Percentiles rank a stretch among this genome's conserved stretches.
Conservation (phyloP, 2,113 vertebrate genomes). For the Tautogolabrus adspersus region DNA sequence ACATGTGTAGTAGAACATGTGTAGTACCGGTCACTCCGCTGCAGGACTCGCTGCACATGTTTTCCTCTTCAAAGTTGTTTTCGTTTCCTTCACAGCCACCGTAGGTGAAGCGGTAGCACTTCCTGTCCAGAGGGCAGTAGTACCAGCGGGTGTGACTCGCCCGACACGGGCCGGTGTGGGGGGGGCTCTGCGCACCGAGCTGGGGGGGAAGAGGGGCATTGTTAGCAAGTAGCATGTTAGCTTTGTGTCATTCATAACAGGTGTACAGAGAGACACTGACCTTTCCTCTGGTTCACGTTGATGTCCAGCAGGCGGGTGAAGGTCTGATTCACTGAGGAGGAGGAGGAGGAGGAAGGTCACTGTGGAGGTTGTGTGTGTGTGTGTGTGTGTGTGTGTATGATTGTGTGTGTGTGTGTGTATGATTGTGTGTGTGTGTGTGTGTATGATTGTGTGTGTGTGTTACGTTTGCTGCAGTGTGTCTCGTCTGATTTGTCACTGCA, state of each 20-base stretch:
- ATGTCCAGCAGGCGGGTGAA: conserved; percentile 71
- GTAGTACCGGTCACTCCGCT: conserved; percentile 82
- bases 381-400: not conserved
- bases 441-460: conserved; percentile 13
- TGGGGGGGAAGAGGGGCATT: conserved; percentile 44
- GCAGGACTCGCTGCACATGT: conserved; percentile 84
- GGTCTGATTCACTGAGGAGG: conserved; percentile 73
- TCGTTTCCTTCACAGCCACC: conserved; percentile 90
- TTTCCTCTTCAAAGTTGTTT: conserved; percentile 89
- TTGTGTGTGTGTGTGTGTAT: too few relatives aligned
- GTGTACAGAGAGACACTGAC: conserved; percentile 43
- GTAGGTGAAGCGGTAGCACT: conserved; percentile 89
- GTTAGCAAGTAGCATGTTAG: conserved; percentile 17
- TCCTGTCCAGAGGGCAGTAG: conserved; percentile 87
- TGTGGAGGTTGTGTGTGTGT: not conserved
- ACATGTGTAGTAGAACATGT: too few relatives aligned
- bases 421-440: not conserved
- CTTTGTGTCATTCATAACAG: rapidly evolving
- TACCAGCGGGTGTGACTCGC: conserved; percentile 89
- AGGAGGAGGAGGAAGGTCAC: conserved; percentile 1
- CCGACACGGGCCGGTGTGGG: conserved; percentile 84
- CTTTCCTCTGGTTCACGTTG: conserved; percentile 57
- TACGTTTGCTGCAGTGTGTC: conserved; percentile 77
- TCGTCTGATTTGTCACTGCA: conserved; percentile 88
- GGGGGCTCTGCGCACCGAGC: conserved; percentile 90